These are phyloP conservation scores for Caligus rogercresseyi DNA, from an alignment of 1,140 invertebrate species.

Conservation along the genomic window DNA sequence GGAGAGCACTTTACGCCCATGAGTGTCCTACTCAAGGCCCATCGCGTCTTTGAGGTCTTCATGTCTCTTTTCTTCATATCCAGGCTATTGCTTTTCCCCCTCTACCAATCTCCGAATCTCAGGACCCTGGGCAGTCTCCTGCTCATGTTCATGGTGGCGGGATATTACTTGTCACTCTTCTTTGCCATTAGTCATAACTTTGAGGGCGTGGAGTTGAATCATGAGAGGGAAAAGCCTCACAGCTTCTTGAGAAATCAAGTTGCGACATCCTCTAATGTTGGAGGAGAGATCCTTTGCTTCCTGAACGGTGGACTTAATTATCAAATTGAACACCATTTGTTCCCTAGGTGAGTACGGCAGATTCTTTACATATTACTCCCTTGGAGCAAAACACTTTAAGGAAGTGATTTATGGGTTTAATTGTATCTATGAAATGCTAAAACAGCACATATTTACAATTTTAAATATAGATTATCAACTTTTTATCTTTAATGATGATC, in stretches of 20 bases:
- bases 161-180: conserved; percentile 11
- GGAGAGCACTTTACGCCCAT: conserved; percentile 5
- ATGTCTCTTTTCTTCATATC: conserved; percentile 14
- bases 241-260: conserved; percentile 4
- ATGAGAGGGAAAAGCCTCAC: background rate
- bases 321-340: conserved; percentile 29
- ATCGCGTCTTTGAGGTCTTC: conserved; percentile 13
- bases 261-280: conserved; percentile 23
- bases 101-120: background rate
- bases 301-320: conserved; percentile 30
- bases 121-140: background rate
- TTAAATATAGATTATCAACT: no score
- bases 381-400: no score
- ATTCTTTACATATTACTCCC: no score
- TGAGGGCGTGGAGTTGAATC: background rate
- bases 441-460: no score
- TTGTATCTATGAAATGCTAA: no score
- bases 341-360: conserved; percentile 24
- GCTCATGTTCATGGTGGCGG: conserved; percentile 13
- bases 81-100: background rate
- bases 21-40: background rate
- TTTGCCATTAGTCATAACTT: conserved; percentile 16
- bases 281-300: conserved; percentile 27
- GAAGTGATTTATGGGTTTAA: no score
- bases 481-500: no score